Base-by-base conservation (phyloP, 2,888 invertebrate genomes). In the Itoplectis maculator region DNA sequence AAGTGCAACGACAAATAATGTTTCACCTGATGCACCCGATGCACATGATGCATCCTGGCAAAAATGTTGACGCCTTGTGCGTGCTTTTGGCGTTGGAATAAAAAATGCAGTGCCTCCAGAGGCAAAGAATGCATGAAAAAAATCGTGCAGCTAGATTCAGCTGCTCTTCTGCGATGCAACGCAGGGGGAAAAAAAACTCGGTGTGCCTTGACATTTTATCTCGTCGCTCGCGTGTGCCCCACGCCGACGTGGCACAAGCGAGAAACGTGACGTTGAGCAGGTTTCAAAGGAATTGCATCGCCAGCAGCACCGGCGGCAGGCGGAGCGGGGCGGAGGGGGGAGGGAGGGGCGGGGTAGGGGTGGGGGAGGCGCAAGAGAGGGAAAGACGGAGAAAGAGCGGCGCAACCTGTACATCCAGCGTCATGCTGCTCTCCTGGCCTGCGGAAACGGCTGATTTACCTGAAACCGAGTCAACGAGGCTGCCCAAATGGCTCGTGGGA, bases 401-500 rank as follows among this genome's bases (percentile, higher is more conserved):
- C 73, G 79, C 76, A 77, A 59, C 59, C 70, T 70, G 79, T 65
- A 85, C 85, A 84, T 87, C 86, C 85, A 82, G 75, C 74, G 7
- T 29, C 82, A 68, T 89, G 85, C 85, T 89, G 88, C 76, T 89
- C 88, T 89, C 89, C 89, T 89, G 87, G 85, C 87, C 87, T 86
- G 77, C 79, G 84, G 87, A 88, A 89, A 88, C 89, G 88, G 88
- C 87, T 79, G 86, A 88, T 88, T 87, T 88, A 89, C 89, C 88
- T 87, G 86, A 89, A 89, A 86, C 85, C 79, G 81, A 68, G 79
- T 81, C 77, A 76, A 79, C 72, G 49, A 42, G 42, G 54, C 74
- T 76, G 74, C 69, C 81, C 56, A 77, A 73, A 78, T 82, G 15
- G 42, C 65, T 79, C 63, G 74, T 79, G 75, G 59, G 76, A 83